phyloP scores from a whole-genome alignment of 1,140 invertebrate genomes.

The Leptoteleia sp. region DNA sequence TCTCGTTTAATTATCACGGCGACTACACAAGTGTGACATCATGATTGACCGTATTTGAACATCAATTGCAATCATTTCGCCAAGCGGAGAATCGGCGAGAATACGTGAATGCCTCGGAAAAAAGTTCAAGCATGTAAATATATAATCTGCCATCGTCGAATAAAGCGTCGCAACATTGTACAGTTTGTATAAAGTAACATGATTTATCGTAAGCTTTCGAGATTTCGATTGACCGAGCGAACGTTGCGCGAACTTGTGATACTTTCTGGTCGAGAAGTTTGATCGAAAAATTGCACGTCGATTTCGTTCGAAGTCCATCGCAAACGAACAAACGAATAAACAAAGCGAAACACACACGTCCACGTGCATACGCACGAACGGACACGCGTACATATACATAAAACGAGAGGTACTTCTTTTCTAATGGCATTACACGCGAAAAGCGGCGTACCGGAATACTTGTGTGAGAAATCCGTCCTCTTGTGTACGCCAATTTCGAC shows the following conservation, averaged over 20 bases:
- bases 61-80: background rate
- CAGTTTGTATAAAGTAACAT: constrained; percentile 63
- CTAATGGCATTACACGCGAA: constrained; percentile 47
- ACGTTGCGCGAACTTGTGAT: constrained; percentile 58
- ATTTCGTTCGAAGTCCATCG: constrained; percentile 44
- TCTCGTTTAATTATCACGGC: too few species aligned
- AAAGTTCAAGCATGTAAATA: constrained; percentile 62
- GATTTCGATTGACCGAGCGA: constrained; percentile 41
- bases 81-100: constrained; percentile 6
- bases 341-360: constrained; percentile 28
- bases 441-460: constrained; percentile 36
- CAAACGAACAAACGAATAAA: constrained; percentile 38
- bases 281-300: constrained; percentile 49
- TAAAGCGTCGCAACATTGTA: constrained; percentile 44
- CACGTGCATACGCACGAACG: too few species aligned
- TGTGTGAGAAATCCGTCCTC: constrained; percentile 65
- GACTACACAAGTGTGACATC: too few species aligned
- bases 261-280: constrained; percentile 51
- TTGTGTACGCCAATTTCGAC: constrained; percentile 57
- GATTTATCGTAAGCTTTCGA: constrained; percentile 50
- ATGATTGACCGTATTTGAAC: constrained; percentile 15
- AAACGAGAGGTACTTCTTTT: constrained; percentile 42
- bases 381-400: too few species aligned
- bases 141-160: constrained; percentile 57
- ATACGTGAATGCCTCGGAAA: constrained; percentile 51